Evolutionary conservation across 2,888 invertebrate genomes (phyloP).

Genomic region (Drosophila rubida): DNA sequence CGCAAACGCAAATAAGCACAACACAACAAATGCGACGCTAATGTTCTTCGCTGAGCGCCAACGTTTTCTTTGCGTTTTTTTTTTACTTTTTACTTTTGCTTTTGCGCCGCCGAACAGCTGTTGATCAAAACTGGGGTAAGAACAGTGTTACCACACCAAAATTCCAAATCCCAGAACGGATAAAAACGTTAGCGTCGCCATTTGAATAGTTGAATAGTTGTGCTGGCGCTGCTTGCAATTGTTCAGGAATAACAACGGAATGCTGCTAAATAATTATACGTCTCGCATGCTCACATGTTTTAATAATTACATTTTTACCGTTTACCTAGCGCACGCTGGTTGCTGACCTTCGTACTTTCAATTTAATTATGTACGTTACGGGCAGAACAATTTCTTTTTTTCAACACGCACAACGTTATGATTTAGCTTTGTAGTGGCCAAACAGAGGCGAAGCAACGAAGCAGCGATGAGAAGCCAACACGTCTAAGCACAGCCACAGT

Average conservation of each 20-base stretch:
- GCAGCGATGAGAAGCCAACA: slow-evolving; percentile 7
- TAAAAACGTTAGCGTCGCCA: slow-evolving; percentile 1
- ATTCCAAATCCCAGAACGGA: neutral
- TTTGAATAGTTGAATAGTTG: slow-evolving; percentile 5
- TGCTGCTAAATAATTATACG: slow-evolving; percentile 10
- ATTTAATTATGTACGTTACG: slow-evolving; percentile 53
- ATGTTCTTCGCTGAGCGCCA: slow-evolving; percentile 27
- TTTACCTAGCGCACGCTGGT: slow-evolving; percentile 35
- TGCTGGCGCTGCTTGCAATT: neutral
- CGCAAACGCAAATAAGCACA: slow-evolving; percentile 59
- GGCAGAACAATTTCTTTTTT: slow-evolving; percentile 30
- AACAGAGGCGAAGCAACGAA: slow-evolving; percentile 28
- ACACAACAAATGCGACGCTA: slow-evolving; percentile 60
- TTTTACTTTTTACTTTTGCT: slow-evolving; percentile 22
- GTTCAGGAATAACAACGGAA: neutral
- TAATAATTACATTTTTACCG: slow-evolving; percentile 17
- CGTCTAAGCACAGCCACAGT: slow-evolving; percentile 60
- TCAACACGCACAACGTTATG: slow-evolving; percentile 60
- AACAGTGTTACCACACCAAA: slow-evolving; percentile 55
- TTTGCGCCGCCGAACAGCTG: slow-evolving; percentile 52
- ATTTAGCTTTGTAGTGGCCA: slow-evolving; percentile 10
- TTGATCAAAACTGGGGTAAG: slow-evolving; percentile 65
- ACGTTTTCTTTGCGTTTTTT: slow-evolving; percentile 40
- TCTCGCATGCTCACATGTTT: slow-evolving; percentile 10
- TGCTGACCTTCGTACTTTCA: slow-evolving; percentile 44